phyloP scores from a whole-genome alignment of 2,113 vertebrate genomes.

The Casuarius casuarius region DNA sequence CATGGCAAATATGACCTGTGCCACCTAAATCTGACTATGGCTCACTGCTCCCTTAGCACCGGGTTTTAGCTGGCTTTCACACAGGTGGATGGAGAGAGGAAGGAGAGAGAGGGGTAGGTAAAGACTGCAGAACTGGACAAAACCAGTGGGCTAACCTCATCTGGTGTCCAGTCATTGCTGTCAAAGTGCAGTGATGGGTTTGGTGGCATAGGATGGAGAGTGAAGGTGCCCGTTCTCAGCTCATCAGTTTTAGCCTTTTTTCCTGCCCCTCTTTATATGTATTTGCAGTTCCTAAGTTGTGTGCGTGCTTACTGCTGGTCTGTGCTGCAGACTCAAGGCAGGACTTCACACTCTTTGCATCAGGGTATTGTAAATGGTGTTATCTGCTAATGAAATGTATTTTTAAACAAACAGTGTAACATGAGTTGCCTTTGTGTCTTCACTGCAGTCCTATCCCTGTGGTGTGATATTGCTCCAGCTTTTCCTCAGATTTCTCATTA shows the following conservation, averaged over 20 bases:
- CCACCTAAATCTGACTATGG: not conserved
- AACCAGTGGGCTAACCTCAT: not conserved
- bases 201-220: not conserved
- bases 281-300: not conserved
- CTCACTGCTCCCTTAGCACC: not conserved
- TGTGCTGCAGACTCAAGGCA: not conserved
- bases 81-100: not conserved
- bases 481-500: not conserved
- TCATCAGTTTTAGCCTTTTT: not conserved
- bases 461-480: not conserved
- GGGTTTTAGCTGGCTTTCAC: not conserved
- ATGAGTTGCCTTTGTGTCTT: not conserved
- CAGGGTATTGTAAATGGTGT: not conserved
- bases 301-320: not conserved
- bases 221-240: not conserved
- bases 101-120: not conserved
- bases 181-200: not conserved
- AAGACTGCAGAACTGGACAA: not conserved
- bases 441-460: not conserved
- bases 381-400: not conserved
- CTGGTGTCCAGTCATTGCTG: not conserved
- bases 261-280: not conserved
- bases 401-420: not conserved
- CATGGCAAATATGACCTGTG: not conserved
- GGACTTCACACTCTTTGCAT: accelerated